Base-by-base conservation (phyloP, 37 sponge, comb jelly and placozoan species). In the Chondrosia reniformis region DNA sequence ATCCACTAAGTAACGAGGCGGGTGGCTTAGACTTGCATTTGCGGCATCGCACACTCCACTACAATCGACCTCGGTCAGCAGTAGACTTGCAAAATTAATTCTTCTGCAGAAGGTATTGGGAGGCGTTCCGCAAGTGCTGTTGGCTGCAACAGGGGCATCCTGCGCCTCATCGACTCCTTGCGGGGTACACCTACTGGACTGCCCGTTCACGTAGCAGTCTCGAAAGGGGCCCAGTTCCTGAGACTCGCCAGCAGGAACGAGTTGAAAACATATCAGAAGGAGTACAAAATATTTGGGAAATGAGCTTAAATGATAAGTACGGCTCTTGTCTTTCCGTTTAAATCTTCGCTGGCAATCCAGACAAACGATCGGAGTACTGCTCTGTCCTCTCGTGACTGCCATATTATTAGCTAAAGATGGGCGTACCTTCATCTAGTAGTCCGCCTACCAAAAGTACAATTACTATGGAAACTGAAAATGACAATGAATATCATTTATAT, bases 51-150 rank as follows among this genome's bases (percentile, higher is more conserved):
- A 84, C 1, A 76, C 45, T 38, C 77, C 46, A 30, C 45, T 55
- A 43, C 83, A 82, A 39, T 79, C 74, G 19, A 72, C 54, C 8
- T 45, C 17, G n/a, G 77, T 40, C 17, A 9, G 32, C 10, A 41
- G 7, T 28, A 63, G 36, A 67, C 31, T 42, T 3, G 42, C 46
- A 33, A 21, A 39, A 32, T 34, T 43, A 42, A 49, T 15, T 52
- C 78, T 36, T 12, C 9, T 38, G 64, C 89, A 89, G 44, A 81
- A 89, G 33, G 37, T 22, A 24, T 46, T 71, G 17, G 81, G 82
- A 24, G 85, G 82, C 32, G 41, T 58, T 12, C 89, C 89, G 44
- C 89, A 89, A 17, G 85, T 89, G 58, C 85, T 89, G 72, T 76
- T 84, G 25, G 46, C 75, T n/a, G 22, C n/a, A 30, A 85, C 81